Conservation (phyloP, 2,888 invertebrate genomes). For the Bombylius major region DNA sequence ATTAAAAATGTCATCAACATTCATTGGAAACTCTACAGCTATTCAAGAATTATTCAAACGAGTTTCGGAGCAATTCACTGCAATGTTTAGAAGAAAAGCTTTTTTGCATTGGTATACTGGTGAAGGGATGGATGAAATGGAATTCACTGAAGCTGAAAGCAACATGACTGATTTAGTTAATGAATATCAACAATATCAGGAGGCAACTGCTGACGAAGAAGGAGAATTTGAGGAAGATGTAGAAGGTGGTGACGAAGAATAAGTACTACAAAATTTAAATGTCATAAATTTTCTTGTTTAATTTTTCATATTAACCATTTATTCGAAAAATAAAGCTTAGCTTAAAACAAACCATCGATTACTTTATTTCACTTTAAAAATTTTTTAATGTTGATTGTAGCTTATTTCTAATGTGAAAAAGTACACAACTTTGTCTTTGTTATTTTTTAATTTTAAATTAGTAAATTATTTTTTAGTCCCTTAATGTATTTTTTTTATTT, state of each 20-base stretch:
- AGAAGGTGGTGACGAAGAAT: slow-evolving; percentile 16
- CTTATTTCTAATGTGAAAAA: no score
- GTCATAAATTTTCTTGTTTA: no score
- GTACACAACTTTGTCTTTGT: no score
- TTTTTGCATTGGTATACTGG: slow-evolving; percentile 98
- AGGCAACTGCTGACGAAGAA: slow-evolving; percentile 72
- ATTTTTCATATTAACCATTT: no score
- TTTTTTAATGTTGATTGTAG: no score
- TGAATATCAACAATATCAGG: slow-evolving; percentile 91
- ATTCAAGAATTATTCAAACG: slow-evolving; percentile 88
- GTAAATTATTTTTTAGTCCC: no score
- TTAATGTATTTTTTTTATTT: no score
- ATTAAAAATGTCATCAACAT: slow-evolving; percentile 88
- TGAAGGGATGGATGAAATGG: slow-evolving; percentile 96
- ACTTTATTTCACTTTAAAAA: no score
- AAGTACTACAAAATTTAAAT: no score
- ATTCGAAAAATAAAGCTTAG: no score
- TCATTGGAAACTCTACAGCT: slow-evolving; percentile 86
- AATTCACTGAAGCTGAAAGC: slow-evolving; percentile 88
- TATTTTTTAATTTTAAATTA: no score
- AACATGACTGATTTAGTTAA: slow-evolving; percentile 94
- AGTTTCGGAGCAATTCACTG: slow-evolving; percentile 83
- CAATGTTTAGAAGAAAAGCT: slow-evolving; percentile 94
- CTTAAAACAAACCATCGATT: no score
- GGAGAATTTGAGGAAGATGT: slow-evolving; percentile 62